A percentile compares a stretch with the other conserved stretches of the same genome.
Conservation (phyloP, 2,113 vertebrate genomes). For the Mesitornis unicolor region DNA sequence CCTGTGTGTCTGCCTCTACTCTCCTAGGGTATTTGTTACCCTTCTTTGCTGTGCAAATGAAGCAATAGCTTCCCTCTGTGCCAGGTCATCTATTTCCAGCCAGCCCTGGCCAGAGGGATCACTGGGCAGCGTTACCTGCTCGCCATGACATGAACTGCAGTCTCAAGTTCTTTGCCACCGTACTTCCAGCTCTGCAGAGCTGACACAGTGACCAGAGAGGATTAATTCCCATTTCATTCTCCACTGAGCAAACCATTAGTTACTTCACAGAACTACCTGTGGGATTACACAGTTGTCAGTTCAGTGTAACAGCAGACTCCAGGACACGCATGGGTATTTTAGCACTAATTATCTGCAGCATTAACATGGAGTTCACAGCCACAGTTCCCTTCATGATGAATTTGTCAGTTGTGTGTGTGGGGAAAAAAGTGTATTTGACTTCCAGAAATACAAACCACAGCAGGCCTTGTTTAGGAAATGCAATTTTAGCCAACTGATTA, state of each 20-base stretch:
- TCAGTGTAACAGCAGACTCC: not conserved
- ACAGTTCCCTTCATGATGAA: not conserved
- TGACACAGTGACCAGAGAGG: not conserved
- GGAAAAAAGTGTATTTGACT: not conserved
- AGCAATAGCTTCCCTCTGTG: not conserved
- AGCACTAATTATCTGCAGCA: not conserved
- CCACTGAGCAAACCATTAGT: not conserved
- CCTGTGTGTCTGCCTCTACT: not conserved
- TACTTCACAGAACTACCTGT: not conserved
- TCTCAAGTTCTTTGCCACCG: not conserved
- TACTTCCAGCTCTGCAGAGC: not conserved
- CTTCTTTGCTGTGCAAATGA: not conserved
- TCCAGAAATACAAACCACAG: not conserved
- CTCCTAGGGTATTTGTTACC: not conserved
- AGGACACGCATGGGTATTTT: not conserved
- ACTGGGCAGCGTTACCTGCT: not conserved
- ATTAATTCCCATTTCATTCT: not conserved
- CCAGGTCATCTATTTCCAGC: not conserved
- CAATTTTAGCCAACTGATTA: not conserved
- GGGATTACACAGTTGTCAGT: not conserved
- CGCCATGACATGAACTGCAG: not conserved
- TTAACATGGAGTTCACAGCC: not conserved
- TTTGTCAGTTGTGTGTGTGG: not conserved
- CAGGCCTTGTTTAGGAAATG: not conserved
- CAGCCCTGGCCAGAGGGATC: not conserved